Conservation (phyloP, 2,113 vertebrate genomes). For the Gallinago paraguaiae region DNA sequence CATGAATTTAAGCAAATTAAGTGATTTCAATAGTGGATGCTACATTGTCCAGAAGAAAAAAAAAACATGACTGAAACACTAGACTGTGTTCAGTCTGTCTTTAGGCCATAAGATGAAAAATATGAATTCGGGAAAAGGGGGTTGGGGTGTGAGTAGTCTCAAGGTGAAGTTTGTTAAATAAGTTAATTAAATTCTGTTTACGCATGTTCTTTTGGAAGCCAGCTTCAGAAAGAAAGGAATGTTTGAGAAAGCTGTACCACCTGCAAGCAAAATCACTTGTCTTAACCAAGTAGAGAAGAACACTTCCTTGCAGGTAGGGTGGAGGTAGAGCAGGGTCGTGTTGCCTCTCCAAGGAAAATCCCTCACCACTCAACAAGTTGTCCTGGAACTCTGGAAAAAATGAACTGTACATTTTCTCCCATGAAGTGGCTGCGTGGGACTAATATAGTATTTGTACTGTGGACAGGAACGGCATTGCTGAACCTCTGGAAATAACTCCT, state of each 20-base stretch:
- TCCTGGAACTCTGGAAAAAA: neutral
- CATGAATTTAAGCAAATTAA: neutral
- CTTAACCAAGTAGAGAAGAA: neutral
- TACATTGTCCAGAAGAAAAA: neutral
- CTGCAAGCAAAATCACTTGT: neutral
- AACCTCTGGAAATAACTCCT: neutral
- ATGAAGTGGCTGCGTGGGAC: neutral
- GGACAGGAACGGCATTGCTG: neutral
- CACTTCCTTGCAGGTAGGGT: neutral
- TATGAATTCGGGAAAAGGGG: neutral
- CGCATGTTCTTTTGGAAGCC: neutral
- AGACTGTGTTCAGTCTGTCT: neutral
- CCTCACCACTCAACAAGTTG: neutral
- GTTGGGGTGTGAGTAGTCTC: neutral
- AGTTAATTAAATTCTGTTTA: neutral
- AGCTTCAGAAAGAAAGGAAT: neutral
- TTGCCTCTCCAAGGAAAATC: neutral
- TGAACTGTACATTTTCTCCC: accelerated
- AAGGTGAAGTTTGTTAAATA: neutral
- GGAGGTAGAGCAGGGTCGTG: accelerated
- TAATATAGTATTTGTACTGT: neutral
- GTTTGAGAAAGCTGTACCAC: neutral
- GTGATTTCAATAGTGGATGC: neutral
- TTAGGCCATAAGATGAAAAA: neutral
- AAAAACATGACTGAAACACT: neutral